phyloP scores from a whole-genome alignment of 1,140 invertebrate genomes.

The Caligus rogercresseyi region DNA sequence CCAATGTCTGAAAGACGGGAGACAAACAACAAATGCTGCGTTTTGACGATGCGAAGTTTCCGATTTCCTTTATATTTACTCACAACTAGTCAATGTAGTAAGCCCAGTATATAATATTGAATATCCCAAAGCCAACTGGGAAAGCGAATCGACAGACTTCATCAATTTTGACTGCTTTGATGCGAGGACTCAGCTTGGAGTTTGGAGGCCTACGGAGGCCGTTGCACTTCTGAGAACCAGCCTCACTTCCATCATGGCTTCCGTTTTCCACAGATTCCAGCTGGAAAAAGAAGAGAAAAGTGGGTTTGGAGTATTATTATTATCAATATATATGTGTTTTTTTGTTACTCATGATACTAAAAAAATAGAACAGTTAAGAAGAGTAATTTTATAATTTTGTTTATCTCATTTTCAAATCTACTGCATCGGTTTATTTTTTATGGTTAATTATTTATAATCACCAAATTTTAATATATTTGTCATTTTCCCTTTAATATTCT shows the following conservation, averaged over 20 bases:
- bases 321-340: no score
- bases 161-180: slow-evolving; percentile 38
- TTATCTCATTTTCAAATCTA: no score
- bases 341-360: background rate
- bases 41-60: no score
- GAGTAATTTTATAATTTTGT: background rate
- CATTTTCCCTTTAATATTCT: no score
- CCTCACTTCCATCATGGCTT: background rate
- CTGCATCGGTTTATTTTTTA: no score
- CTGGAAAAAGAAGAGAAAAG: background rate
- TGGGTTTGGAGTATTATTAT: slow-evolving; percentile 2
- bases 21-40: no score
- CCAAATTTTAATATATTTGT: no score
- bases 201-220: background rate
- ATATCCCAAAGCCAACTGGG: slow-evolving; percentile 53
- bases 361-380: background rate
- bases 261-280: background rate
- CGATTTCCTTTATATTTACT: no score
- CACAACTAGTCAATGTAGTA: slow-evolving; percentile 16
- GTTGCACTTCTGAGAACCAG: background rate
- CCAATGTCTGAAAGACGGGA: no score
- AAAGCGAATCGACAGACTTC: slow-evolving; percentile 54
- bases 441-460: no score
- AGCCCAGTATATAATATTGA: slow-evolving; percentile 64
- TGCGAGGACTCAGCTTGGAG: slow-evolving; percentile 20